Evolutionary conservation across 2,888 invertebrate genomes (phyloP), one percentile per base, ranked within the genome.

Genomic region (Physocephala rufipes): DNA sequence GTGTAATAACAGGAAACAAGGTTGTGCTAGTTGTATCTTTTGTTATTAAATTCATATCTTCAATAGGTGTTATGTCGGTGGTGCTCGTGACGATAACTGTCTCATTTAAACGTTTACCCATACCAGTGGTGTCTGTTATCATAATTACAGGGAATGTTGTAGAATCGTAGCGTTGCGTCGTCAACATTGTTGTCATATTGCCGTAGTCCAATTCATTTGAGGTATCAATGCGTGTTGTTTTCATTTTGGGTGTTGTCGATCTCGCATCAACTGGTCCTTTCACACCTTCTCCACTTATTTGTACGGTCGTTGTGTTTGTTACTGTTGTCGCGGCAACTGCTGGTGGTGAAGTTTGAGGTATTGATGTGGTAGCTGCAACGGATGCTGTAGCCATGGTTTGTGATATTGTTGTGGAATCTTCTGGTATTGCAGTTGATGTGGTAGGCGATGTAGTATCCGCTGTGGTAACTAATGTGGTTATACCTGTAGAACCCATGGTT

Each of bases 181-280:
- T 80, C 24, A 79, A 78, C 9, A 77, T 67, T 30, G 78, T 74
- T 28, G 80, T 79, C 2, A 79, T 75, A 73, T 80, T 80, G 30
- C 72, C 71, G 64, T 78, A 78, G 30, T 81, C 79, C 19, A 74
- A 74, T 75, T 86, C 86, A 70, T 84, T 81, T 1, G 86, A 85
- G 7, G 84, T 85, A 75, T 86, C 85, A 66, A 83, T 79, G 47
- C 86, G 81, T 1, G 85, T 85, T 28, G 84, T 83, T 72, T 83
- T 83, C 82, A 82, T 82, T 74, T 82, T 83, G 2, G 82, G 82
- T 61, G 81, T 82, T 2, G 79, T 66, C 12, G 76, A 79, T 3
- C 80, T 78, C 26, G 77, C 75, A 71, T 79, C 78, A 62, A 75
- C 78, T 64, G 79, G 78, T 19, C 78, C 76, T 30, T 74, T 74